A percentile compares a stretch with the other conserved stretches of the same genome.
Conservation (phyloP, 2,888 invertebrate species). For the Loripinus fragilis region DNA sequence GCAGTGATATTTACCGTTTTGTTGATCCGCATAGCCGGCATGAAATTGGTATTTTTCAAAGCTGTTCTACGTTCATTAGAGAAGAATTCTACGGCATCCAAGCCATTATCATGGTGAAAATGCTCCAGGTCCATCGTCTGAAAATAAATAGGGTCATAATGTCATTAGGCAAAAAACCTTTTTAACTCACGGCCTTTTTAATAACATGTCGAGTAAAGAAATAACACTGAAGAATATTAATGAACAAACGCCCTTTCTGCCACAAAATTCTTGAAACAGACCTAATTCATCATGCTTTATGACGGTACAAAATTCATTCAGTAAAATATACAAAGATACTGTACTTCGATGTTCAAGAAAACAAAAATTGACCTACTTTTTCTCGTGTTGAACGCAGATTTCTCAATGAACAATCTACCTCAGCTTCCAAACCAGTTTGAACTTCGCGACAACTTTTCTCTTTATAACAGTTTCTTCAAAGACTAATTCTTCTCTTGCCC, state of each 20-base stretch:
- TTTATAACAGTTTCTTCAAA: neutral
- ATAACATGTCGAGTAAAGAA: too few species aligned
- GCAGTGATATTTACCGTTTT: slow-evolving; percentile 50
- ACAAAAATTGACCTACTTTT: slow-evolving; percentile 4
- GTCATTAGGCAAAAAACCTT: too few species aligned
- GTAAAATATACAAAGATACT: too few species aligned
- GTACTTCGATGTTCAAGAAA: too few species aligned
- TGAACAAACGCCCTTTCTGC: too few species aligned
- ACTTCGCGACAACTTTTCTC: neutral
- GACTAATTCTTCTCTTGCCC: neutral
- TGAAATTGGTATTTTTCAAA: slow-evolving; percentile 32
- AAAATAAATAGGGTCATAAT: neutral
- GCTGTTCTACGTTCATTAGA: slow-evolving; percentile 35
- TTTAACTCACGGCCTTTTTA: too few species aligned
- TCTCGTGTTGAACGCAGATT: neutral
- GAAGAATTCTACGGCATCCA: slow-evolving; percentile 54
- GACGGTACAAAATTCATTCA: too few species aligned
- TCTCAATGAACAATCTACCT: neutral
- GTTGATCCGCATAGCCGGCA: slow-evolving; percentile 30
- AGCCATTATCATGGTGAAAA: slow-evolving; percentile 45
- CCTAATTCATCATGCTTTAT: too few species aligned
- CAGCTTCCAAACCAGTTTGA: neutral
- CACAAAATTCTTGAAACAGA: too few species aligned
- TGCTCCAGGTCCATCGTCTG: slow-evolving; percentile 47
- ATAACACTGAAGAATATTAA: too few species aligned